These are phyloP conservation scores for Sialis lutaria DNA, from an alignment of 2,888 invertebrate species.

Conservation along the genomic window DNA sequence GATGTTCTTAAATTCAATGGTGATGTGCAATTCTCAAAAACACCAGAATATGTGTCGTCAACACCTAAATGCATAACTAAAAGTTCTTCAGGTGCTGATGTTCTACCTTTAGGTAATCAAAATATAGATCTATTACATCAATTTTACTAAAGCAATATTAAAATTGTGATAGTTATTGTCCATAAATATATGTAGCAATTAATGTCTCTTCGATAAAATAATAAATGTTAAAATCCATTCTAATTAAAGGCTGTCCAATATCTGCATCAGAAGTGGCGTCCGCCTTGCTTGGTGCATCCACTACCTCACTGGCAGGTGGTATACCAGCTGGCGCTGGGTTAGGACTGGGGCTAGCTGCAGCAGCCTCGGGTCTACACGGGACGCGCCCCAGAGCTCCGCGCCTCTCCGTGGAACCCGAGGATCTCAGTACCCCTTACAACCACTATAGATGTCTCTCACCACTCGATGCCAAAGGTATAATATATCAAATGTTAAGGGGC, in stretches of 20 bases:
- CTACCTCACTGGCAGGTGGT: constrained; percentile 24
- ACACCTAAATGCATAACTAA: no score
- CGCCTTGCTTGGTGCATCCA: constrained; percentile 32
- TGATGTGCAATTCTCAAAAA: no score
- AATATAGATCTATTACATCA: no score
- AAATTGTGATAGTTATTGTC: no score
- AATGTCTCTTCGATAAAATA: no score
- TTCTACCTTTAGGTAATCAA: no score
- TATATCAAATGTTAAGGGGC: constrained; percentile 10
- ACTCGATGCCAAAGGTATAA: constrained; percentile 27
- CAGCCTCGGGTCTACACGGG: constrained; percentile 12
- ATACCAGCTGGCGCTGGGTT: constrained; percentile 4
- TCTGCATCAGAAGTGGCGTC: constrained; percentile 33
- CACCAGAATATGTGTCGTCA: no score
- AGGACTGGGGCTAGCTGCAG: not conserved
- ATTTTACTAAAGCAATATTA: no score
- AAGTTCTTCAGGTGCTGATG: no score
- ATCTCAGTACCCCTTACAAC: constrained; percentile 56
- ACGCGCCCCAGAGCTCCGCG: constrained; percentile 21
- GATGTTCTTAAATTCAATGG: no score
- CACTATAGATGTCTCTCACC: constrained; percentile 56
- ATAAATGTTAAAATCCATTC: not conserved
- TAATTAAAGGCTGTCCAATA: constrained; percentile 25
- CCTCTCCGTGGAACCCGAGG: constrained; percentile 30
- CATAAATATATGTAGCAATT: no score